phyloP scores from a whole-genome alignment of 2,888 invertebrate species.

The Eupithecia subfuscata region DNA sequence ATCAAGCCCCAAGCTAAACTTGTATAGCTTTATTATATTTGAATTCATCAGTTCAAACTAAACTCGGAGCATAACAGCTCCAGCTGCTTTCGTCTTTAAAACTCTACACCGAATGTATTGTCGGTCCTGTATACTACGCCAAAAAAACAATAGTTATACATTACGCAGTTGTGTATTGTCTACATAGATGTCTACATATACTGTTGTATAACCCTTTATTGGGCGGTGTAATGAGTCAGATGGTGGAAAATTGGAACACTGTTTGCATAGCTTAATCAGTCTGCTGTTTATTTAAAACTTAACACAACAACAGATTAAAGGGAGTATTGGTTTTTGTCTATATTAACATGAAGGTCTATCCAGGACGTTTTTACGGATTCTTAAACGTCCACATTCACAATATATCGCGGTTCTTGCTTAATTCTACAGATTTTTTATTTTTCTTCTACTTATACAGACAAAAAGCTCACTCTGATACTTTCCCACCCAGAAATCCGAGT shows the following conservation, averaged over 20 bases:
- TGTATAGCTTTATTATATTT: not conserved
- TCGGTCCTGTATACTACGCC: not conserved
- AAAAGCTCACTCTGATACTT: not conserved
- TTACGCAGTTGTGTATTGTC: not conserved
- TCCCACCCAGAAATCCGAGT: not conserved
- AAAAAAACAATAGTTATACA: not conserved
- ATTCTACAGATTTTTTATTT: no score
- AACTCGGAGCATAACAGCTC: not conserved
- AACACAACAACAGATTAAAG: slow-evolving; percentile 22
- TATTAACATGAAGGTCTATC: not conserved
- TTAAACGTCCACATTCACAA: not conserved
- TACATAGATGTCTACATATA: no score
- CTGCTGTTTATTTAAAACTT: slow-evolving; percentile 40
- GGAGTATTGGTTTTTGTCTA: slow-evolving; percentile 32
- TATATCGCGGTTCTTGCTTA: no score
- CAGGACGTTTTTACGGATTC: not conserved
- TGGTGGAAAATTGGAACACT: slow-evolving; percentile 50
- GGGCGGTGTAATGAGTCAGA: slow-evolving; percentile 40
- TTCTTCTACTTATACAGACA: not conserved
- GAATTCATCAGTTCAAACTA: not conserved
- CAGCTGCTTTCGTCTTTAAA: no score
- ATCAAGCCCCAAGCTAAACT: no score
- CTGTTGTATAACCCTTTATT: slow-evolving; percentile 20
- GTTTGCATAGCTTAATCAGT: slow-evolving; percentile 50
- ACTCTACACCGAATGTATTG: not conserved